Conservation (phyloP, 2,113 vertebrate species). For the Ictalurus furcatus region DNA sequence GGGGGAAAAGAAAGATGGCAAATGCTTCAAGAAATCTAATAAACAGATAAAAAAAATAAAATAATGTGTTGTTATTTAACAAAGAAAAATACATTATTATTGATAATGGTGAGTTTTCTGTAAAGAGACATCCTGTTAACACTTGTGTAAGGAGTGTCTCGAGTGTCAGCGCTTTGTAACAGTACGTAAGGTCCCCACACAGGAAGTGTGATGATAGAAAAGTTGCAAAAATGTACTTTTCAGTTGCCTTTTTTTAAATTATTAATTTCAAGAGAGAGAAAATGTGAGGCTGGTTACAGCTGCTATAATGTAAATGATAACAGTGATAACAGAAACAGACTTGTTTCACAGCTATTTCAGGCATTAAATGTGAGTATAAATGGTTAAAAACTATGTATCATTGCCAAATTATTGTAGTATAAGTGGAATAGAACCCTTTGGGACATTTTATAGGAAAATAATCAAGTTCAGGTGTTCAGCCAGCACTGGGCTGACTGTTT, state of each 20-base stretch:
- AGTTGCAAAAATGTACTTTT: neutral
- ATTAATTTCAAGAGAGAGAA: neutral
- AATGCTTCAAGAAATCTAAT: neutral
- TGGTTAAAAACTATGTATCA: neutral
- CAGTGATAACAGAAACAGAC: neutral
- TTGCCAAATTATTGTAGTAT: neutral
- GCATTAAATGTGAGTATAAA: neutral
- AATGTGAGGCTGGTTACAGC: neutral
- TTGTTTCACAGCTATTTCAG: neutral
- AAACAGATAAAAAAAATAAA: neutral
- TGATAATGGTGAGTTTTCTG: too few relatives aligned
- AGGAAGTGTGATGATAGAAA: neutral
- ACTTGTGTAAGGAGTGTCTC: neutral
- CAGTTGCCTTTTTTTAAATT: too few relatives aligned
- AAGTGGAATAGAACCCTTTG: neutral
- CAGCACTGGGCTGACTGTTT: neutral
- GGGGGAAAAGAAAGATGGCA: too few relatives aligned
- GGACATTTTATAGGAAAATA: neutral
- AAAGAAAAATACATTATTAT: neutral
- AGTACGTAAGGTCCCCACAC: neutral
- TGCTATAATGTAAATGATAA: neutral
- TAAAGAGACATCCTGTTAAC: neutral
- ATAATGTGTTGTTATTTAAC: neutral
- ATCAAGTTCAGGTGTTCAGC: neutral
- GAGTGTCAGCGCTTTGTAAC: neutral